Evolutionary conservation across 2,888 invertebrate genomes (phyloP).

Genomic region (Coleophora deauratella): DNA sequence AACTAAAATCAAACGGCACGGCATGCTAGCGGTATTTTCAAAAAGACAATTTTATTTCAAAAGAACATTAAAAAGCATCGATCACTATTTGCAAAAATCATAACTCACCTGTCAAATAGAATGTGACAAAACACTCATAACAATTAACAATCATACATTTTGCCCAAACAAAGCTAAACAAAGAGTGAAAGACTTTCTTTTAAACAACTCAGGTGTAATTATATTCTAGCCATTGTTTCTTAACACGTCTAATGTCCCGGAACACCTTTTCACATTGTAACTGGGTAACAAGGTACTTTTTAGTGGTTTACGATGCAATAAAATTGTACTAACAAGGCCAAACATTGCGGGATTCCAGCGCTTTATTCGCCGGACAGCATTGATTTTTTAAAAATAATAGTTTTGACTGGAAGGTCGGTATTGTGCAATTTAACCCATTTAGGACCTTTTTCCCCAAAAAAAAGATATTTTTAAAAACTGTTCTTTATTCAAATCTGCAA

Average conservation of each 20-base stretch:
- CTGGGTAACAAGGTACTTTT: slow-evolving; percentile 56
- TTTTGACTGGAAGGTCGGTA: slow-evolving; percentile 14
- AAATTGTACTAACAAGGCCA: slow-evolving; percentile 59
- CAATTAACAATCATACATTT: slow-evolving; percentile 38
- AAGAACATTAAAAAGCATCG: neutral
- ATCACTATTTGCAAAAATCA: slow-evolving; percentile 7
- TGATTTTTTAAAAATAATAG: slow-evolving; percentile 17
- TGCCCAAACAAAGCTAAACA: slow-evolving; percentile 38
- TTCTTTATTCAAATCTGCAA: slow-evolving; percentile 48
- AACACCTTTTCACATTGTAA: slow-evolving; percentile 56
- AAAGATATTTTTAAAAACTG: slow-evolving; percentile 19
- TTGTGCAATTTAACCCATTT: slow-evolving; percentile 53
- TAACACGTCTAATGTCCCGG: slow-evolving; percentile 51
- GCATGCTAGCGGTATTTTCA: neutral
- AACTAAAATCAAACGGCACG: slow-evolving; percentile 19
- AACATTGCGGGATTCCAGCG: slow-evolving; percentile 62
- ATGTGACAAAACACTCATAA: slow-evolving; percentile 39
- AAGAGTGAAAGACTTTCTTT: slow-evolving; percentile 67
- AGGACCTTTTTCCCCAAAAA: slow-evolving; percentile 20
- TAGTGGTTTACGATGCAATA: slow-evolving; percentile 68
- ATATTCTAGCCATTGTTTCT: slow-evolving; percentile 50
- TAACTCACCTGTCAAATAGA: slow-evolving; percentile 43
- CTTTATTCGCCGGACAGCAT: slow-evolving; percentile 31
- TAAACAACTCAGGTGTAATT: slow-evolving; percentile 52
- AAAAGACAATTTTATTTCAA: slow-evolving; percentile 7